Evolutionary conservation across 23 tunicate species (phyloP).

Genomic region (Trididemnum nubilum): DNA sequence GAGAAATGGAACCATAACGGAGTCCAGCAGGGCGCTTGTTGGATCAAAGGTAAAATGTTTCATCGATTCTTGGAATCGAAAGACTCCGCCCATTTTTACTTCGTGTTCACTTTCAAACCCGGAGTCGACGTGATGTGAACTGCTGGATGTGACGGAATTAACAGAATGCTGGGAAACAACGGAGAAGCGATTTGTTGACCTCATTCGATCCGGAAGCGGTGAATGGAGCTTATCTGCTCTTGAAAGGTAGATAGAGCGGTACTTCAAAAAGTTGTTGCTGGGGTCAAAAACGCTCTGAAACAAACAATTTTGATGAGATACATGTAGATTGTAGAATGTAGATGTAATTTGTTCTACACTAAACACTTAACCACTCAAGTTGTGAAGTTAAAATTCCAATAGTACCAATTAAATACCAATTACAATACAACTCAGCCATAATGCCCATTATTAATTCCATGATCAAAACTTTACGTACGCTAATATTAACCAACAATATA

Average conservation of each 20-base stretch:
- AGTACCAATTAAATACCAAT: too few relatives aligned
- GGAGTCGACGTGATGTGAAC: constrained; percentile 86
- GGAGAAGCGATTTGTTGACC: constrained; percentile 32
- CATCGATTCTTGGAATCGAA: neutral
- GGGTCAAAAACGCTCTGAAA: constrained; percentile 86
- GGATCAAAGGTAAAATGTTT: constrained; percentile 73
- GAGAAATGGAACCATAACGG: constrained; percentile 80
- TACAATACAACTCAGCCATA: too few relatives aligned
- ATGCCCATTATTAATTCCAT: too few relatives aligned
- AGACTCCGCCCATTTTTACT: neutral
- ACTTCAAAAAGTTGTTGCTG: constrained; percentile 75
- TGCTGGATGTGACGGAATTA: constrained; percentile 55
- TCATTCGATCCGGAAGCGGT: neutral
- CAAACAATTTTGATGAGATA: neutral
- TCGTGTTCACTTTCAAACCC: constrained; percentile 86
- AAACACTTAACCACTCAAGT: too few relatives aligned
- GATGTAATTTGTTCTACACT: too few relatives aligned
- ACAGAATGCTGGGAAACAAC: constrained; percentile 62
- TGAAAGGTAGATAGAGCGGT: constrained; percentile 69
- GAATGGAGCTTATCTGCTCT: constrained; percentile 42
- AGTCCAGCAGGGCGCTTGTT: constrained; percentile 36
- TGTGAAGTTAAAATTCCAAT: too few relatives aligned
- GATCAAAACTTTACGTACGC: too few relatives aligned
- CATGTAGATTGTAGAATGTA: neutral
- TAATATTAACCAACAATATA: too few relatives aligned